Percentiles rank a stretch among this genome's conserved stretches.
These are phyloP conservation scores for Arctopsyche grandis DNA, from an alignment of 1,140 invertebrate genomes.

Conservation along the genomic window DNA sequence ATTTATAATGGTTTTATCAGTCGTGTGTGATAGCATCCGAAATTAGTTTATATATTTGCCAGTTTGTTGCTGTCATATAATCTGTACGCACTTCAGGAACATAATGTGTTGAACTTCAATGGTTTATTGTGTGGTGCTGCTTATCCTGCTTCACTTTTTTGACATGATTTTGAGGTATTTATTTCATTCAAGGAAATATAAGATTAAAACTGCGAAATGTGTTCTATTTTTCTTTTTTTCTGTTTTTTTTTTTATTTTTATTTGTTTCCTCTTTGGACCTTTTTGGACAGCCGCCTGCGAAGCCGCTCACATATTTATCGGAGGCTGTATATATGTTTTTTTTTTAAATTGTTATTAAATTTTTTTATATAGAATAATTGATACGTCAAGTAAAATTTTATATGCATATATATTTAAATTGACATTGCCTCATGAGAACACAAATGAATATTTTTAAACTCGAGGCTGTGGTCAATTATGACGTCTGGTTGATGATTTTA, in stretches of 20 bases:
- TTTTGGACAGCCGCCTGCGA: not conserved
- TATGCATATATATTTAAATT: not conserved
- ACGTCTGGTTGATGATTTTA: too few relatives aligned
- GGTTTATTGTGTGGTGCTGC: conserved; percentile 24
- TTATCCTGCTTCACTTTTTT: conserved; percentile 43
- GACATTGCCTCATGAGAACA: not conserved
- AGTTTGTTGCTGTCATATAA: conserved; percentile 39
- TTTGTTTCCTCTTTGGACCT: not conserved
- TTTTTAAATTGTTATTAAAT: not conserved
- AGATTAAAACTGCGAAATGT: conserved; percentile 17
- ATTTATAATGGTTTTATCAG: not conserved
- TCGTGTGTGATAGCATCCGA: conserved; percentile 16
- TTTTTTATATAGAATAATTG: not conserved
- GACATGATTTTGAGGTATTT: conserved; percentile 53
- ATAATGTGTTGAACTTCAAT: conserved; percentile 33
- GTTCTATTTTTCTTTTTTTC: too few relatives aligned
- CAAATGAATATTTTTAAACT: not conserved
- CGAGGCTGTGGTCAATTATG: too few relatives aligned
- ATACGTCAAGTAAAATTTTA: not conserved
- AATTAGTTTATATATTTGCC: conserved; percentile 16
- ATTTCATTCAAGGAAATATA: conserved; percentile 45
- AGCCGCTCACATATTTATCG: not conserved
- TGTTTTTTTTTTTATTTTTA: too few relatives aligned
- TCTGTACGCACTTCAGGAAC: conserved; percentile 34
- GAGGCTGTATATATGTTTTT: conserved; percentile 4